Percentiles rank a stretch among this genome's conserved stretches.
These are phyloP conservation scores for Caenorhabditis zanzibari DNA, from an alignment of 2,888 invertebrate genomes.

Conservation along the genomic window DNA sequence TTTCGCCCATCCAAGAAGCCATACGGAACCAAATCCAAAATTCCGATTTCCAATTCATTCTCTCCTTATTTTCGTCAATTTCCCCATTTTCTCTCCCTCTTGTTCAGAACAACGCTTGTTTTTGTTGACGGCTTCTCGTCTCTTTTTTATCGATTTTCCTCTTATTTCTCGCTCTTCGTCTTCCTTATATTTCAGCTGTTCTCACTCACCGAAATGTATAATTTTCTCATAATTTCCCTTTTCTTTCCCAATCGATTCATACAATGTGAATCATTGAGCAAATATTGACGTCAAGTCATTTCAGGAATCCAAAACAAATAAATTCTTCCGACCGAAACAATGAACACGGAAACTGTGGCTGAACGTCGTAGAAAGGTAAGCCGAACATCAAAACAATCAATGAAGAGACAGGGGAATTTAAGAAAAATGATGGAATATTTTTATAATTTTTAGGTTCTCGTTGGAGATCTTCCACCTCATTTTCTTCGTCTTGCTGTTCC, in stretches of 20 bases:
- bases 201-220: not conserved
- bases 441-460: constrained; percentile 68
- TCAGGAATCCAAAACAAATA: constrained; percentile 21
- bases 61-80: not conserved
- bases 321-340: constrained; percentile 11
- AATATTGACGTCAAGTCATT: constrained; percentile 40
- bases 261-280: constrained; percentile 6
- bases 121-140: constrained; percentile 12
- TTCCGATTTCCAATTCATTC: not conserved
- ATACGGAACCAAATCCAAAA: not conserved
- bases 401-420: not conserved
- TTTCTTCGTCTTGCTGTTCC: constrained; percentile 77
- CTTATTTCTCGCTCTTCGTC: constrained; percentile 17
- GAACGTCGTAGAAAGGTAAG: constrained; percentile 66
- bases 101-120: constrained; percentile 17
- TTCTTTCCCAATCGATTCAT: not conserved
- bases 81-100: not conserved
- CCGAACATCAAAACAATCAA: not conserved
- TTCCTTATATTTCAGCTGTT: constrained; percentile 24
- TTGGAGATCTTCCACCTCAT: constrained; percentile 77
- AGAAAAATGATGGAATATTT: not conserved
- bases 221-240: not conserved
- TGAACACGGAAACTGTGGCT: constrained; percentile 59
- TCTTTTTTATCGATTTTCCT: constrained; percentile 57
- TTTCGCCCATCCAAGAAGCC: too few species aligned